These are phyloP conservation scores for Elaphurus davidianus DNA, from an alignment of 2,113 vertebrate species.

Conservation along the genomic window DNA sequence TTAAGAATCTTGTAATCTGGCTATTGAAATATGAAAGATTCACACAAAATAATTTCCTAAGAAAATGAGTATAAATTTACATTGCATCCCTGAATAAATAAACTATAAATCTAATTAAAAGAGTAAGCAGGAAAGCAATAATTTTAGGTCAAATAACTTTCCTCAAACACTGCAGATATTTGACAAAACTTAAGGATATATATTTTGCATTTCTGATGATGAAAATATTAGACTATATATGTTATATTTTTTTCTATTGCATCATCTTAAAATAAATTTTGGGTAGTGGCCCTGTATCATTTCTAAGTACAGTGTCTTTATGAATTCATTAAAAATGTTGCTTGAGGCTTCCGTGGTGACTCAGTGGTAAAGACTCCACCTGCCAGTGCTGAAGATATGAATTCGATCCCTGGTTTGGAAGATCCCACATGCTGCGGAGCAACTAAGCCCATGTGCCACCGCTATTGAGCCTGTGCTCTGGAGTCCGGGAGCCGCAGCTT, in stretches of 20 bases:
- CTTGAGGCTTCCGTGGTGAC: neutral
- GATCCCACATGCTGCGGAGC: rapidly evolving
- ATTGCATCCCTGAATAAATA: neutral
- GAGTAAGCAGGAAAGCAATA: neutral
- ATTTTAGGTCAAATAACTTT: neutral
- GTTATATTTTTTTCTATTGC: neutral
- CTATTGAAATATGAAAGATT: neutral
- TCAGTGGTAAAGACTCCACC: neutral
- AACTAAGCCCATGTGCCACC: neutral
- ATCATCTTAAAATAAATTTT: neutral
- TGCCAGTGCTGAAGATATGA: neutral
- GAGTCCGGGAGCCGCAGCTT: neutral
- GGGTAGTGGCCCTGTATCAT: too few relatives aligned
- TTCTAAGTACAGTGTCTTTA: neutral
- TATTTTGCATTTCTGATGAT: neutral
- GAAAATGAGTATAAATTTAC: neutral
- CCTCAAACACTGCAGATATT: neutral
- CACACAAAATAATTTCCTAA: neutral
- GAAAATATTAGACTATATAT: neutral
- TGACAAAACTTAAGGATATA: neutral
- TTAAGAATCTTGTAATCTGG: neutral
- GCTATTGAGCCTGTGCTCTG: neutral
- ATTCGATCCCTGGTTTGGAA: neutral
- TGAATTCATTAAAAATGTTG: neutral
- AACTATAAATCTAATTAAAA: neutral